phyloP scores from a whole-genome alignment of 2,113 vertebrate species.

The Glaucomys volans region DNA sequence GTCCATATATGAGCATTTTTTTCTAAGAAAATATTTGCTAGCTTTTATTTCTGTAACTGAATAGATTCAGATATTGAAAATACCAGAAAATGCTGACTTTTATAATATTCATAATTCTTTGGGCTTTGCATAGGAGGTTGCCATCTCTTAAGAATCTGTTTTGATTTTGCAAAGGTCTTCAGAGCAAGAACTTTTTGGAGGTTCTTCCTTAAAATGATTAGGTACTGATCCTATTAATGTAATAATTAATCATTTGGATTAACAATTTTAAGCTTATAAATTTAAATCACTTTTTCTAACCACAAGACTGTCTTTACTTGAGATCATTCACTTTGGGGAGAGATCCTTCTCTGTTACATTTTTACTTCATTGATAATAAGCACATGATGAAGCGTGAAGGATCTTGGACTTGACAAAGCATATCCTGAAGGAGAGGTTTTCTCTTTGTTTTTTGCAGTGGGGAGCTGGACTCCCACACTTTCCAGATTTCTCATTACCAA shows the following conservation, averaged over 20 bases:
- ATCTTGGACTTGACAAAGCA: background rate
- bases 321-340: background rate
- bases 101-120: background rate
- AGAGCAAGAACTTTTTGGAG: background rate
- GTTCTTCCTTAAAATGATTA: background rate
- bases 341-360: background rate
- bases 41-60: background rate
- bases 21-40: background rate
- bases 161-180: background rate
- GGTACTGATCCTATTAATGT: background rate
- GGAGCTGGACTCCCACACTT: background rate
- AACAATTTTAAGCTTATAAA: background rate
- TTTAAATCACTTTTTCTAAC: background rate
- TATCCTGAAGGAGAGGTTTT: background rate
- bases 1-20: background rate
- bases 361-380: background rate
- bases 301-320: background rate
- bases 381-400: background rate
- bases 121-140: background rate
- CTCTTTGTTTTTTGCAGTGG: too few relatives aligned
- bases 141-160: background rate
- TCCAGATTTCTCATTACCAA: constrained; percentile 1
- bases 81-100: background rate
- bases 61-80: background rate
- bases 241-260: background rate